Conservation (phyloP, 2,888 invertebrate species). For the Alsophila aescularia region DNA sequence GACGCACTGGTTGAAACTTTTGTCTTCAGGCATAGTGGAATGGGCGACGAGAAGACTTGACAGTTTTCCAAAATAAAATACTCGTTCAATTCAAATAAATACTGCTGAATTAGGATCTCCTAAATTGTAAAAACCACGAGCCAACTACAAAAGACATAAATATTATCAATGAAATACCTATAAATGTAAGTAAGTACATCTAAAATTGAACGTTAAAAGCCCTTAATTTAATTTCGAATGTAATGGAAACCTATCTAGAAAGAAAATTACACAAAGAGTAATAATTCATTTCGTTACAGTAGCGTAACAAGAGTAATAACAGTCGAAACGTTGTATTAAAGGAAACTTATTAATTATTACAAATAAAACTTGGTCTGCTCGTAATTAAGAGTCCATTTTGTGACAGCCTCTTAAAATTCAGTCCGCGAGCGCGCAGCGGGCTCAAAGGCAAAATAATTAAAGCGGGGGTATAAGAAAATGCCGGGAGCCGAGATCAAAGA, state of each 20-base stretch:
- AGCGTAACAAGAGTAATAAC: slow-evolving; percentile 34
- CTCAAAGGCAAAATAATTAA: slow-evolving; percentile 82
- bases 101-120: too few species aligned
- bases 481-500: slow-evolving; percentile 75
- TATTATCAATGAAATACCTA: too few species aligned
- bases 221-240: not conserved
- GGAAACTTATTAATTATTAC: slow-evolving; percentile 75
- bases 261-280: not conserved
- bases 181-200: too few species aligned
- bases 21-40: too few species aligned
- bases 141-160: too few species aligned
- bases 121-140: too few species aligned
- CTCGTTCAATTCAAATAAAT: too few species aligned
- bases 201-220: not conserved
- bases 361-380: slow-evolving; percentile 69
- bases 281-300: not conserved
- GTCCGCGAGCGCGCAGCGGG: slow-evolving; percentile 65
- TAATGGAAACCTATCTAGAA: not conserved
- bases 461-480: slow-evolving; percentile 77
- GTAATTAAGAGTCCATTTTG: slow-evolving; percentile 82
- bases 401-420: slow-evolving; percentile 81
- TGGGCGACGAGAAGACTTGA: too few species aligned
- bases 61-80: too few species aligned
- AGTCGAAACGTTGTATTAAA: slow-evolving; percentile 44
- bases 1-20: too few species aligned